phyloP scores from a whole-genome alignment of 2,888 invertebrate genomes.

The Allophyes oxyacanthae region DNA sequence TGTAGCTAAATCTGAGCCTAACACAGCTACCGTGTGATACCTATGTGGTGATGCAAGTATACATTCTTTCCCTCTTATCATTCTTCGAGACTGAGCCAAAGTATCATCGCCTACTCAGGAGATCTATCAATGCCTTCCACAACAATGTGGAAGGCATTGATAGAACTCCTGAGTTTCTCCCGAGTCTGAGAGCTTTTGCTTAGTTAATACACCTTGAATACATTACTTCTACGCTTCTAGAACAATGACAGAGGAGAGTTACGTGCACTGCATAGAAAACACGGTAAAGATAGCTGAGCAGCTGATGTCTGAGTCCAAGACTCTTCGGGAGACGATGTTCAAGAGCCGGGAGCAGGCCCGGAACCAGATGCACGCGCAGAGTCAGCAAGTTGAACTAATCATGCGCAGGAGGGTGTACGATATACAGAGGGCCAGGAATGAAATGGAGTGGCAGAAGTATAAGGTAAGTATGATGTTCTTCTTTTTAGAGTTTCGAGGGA shows the following conservation, averaged over 20 bases:
- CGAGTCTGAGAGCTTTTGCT: too few species aligned
- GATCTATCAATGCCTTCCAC: too few species aligned
- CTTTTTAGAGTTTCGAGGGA: too few species aligned
- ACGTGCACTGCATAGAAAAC: slow-evolving; percentile 94
- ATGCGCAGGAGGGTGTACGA: slow-evolving; percentile 96
- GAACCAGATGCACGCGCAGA: slow-evolving; percentile 95
- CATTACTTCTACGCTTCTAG: slow-evolving; percentile 62
- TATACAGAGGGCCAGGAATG: slow-evolving; percentile 95
- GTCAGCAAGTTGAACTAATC: slow-evolving; percentile 94
- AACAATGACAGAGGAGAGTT: slow-evolving; percentile 93
- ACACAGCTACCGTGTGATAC: not conserved
- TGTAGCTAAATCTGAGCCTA: too few species aligned
- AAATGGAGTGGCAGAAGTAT: slow-evolving; percentile 95
- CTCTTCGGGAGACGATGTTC: slow-evolving; percentile 94
- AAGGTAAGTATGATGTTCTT: slow-evolving; percentile 80
- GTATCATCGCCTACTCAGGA: too few species aligned
- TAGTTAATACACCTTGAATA: too few species aligned
- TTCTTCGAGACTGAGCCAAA: not conserved
- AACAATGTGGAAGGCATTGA: too few species aligned
- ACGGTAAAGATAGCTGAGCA: slow-evolving; percentile 95
- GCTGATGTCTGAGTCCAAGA: slow-evolving; percentile 93
- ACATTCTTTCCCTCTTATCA: too few species aligned
- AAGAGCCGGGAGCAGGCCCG: slow-evolving; percentile 93
- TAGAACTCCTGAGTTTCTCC: too few species aligned
- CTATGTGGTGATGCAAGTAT: too few species aligned